Base-by-base conservation (phyloP, 2,888 invertebrate species). In the Alitta virens region DNA sequence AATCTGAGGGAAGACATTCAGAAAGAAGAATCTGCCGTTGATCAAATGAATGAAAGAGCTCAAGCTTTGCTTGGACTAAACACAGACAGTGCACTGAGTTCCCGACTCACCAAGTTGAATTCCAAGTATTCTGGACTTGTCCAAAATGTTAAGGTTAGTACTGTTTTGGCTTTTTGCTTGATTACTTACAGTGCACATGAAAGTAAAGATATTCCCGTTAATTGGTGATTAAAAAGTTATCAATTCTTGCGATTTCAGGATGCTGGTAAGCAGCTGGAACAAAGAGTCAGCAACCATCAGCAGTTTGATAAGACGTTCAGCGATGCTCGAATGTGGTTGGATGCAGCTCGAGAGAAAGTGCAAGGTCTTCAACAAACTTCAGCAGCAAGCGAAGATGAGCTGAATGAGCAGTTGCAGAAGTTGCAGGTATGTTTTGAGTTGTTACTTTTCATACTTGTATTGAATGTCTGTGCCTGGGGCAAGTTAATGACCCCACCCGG, bases 211-310 rank as follows among this genome's bases (percentile, higher is more conserved):
- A n/a, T n/a, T n/a, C n/a, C n/a, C n/a, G n/a, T n/a, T n/a, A n/a
- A n/a, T n/a, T n/a, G n/a, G n/a, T n/a, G n/a, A n/a, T n/a, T n/a
- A n/a, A n/a, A n/a, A 33, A 33, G 12, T 12, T 33, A 7, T 33
- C 12, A 33, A 7, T 33, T 33, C 7, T 33, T 33, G 33, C 12
- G 7, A 24, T 24, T 23, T n/a, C 65, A 78, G 77, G 79, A 80
- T 49, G 70, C 74, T 54, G 46, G 75, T 63, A 79, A 78, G 72
- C 71, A 75, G 9, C 75, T 74, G 64, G 92, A 93, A 78, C 88
- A 89, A 64, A 91, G 92, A 82, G 92, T 94, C 0, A 89, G 88
- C 70, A 90, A 91, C 58, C 94, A 95, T 76, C 92, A 93, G 71
- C 88, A 89, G 74, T 95, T 91, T 82, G 91, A 91, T 75, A 89